Evolutionary conservation across 2,888 invertebrate species (phyloP).

Genomic region (Rhynchonema sp.): DNA sequence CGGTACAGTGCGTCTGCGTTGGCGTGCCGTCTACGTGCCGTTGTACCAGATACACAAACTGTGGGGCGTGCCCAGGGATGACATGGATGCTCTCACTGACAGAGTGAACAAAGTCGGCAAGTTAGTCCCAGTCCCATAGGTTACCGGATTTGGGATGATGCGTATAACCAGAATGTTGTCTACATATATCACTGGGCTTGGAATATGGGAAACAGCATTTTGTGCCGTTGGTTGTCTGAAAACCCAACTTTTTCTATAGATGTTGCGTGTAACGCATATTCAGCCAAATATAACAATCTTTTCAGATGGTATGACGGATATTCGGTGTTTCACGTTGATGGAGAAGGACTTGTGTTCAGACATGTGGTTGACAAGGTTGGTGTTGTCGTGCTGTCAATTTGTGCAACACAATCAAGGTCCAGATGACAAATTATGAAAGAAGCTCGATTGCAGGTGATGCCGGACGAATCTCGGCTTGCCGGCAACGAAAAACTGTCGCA

Average conservation of each 20-base stretch:
- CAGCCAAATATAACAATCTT: neutral
- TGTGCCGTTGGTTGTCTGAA: neutral
- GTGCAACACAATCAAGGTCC: no score
- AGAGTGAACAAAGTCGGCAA: neutral
- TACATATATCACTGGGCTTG: neutral
- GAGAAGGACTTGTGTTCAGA: neutral
- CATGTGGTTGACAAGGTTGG: slow-evolving; percentile 1
- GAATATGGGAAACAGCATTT: neutral
- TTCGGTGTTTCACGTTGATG: slow-evolving; percentile 1
- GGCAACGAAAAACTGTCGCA: no score
- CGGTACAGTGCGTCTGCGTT: neutral
- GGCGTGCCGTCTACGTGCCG: neutral
- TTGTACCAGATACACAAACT: neutral
- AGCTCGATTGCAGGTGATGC: no score
- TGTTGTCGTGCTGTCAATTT: no score
- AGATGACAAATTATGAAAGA: no score
- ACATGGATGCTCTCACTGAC: neutral
- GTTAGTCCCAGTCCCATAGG: no score
- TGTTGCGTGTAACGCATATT: no score
- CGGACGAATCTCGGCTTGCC: no score
- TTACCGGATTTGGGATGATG: no score
- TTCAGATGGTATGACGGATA: neutral
- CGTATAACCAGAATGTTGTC: neutral
- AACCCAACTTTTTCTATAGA: neutral
- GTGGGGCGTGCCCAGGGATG: neutral